A percentile compares a stretch with the other conserved stretches of the same genome.
Evolutionary conservation across 2,888 invertebrate genomes (phyloP).

Genomic region (Amorpha juglandis): DNA sequence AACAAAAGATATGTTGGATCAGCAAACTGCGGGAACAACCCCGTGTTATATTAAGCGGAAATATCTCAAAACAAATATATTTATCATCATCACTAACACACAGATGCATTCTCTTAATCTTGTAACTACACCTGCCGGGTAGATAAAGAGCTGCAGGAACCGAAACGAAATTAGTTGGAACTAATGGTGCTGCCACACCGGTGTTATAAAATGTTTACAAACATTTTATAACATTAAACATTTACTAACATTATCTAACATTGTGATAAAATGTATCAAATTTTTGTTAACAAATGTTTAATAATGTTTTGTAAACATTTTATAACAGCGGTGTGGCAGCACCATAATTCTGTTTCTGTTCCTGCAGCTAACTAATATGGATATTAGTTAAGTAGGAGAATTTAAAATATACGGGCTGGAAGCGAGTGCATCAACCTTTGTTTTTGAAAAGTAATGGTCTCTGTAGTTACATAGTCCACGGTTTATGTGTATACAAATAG

Average conservation of each 20-base stretch:
- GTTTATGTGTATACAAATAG: conserved; percentile 51
- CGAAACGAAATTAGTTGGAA: conserved; percentile 9
- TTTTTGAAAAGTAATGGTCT: conserved; percentile 37
- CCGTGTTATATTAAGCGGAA: conserved; percentile 4
- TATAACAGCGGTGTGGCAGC: too few species aligned
- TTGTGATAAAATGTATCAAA: too few species aligned
- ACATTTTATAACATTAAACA: too few species aligned
- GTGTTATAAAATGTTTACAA: too few species aligned
- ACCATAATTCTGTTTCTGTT: too few species aligned
- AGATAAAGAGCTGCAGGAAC: background rate
- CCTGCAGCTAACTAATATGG: too few species aligned
- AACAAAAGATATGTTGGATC: conserved; percentile 11
- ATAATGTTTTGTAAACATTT: too few species aligned
- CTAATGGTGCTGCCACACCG: too few species aligned
- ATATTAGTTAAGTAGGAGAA: background rate
- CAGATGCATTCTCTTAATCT: conserved; percentile 1
- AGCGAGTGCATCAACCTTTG: conserved; percentile 43
- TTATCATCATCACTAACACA: conserved; percentile 26
- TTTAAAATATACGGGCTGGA: conserved; percentile 9
- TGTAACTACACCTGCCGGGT: conserved; percentile 10
- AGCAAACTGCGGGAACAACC: conserved; percentile 6
- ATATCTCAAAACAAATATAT: conserved; percentile 44
- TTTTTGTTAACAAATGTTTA: too few species aligned
- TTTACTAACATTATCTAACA: too few species aligned
- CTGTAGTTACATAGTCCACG: conserved; percentile 38